Base-by-base conservation (phyloP, 1,140 invertebrate genomes). In the Anastatus disparis region DNA sequence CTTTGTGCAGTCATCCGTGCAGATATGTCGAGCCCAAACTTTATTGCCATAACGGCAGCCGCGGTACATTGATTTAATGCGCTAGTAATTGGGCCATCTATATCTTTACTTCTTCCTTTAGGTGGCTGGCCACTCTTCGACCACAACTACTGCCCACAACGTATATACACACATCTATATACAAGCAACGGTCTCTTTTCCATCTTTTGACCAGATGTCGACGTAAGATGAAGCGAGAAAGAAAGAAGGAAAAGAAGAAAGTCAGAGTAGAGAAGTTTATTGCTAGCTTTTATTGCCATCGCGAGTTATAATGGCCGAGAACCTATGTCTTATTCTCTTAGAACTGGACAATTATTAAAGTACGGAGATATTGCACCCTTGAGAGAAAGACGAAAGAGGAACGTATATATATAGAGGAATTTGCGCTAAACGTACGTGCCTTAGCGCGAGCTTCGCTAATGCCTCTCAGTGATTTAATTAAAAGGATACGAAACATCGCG, bases 41-140 rank as follows among this genome's bases (percentile, higher is more conserved):
- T 71, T 71, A 71, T 71, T 65, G 55, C 70, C 27, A n/a, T 22
- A 15, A 17, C 44, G 13, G 58, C 58, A n/a, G n/a, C 46, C 68
- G 58, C 22, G 59, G n/a, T 66, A 66, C 62, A 71, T 71, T 66
- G 70, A 71, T 71, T 71, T 71, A 71, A 71, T 66, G 62, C 70
- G 29, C 35, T 61, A 66, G 70, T 71, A 71, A 71, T 71, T 71
- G 62, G 70, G 53, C 70, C 55, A 29, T 1, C 42, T 27, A 46
- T 35, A n/a, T 3, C 10, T 40, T 26, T 56, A n/a, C 27, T 17
- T 4, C 13, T 35, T 35, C 29, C 7, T 10, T 3, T 40, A 13
- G 8, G n/a, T 12, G 55, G 35, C 67, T 55, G 58, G 58, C 50
- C 55, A 61, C 10, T 69, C 24, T 29, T 69, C 66, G 66, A 52